phyloP scores from a whole-genome alignment of 64 coral and sea anemone genomes.

The Montipora capricornis region DNA sequence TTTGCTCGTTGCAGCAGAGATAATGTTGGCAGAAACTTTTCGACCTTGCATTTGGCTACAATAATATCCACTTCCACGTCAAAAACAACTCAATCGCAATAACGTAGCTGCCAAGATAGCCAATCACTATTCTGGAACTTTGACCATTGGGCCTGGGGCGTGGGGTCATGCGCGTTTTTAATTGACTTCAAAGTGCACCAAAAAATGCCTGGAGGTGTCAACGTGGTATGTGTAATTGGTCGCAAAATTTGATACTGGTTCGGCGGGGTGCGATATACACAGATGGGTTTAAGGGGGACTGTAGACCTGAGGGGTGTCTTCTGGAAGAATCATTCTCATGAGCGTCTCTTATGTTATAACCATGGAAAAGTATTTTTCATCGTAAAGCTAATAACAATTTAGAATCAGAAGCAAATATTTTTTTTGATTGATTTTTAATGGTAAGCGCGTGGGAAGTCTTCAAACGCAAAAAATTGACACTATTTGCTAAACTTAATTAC shows the following conservation, averaged over 20 bases:
- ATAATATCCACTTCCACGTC: constrained; percentile 1
- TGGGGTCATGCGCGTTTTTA: neutral
- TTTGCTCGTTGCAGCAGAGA: neutral
- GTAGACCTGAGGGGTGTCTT: constrained; percentile 25
- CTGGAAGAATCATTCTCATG: neutral
- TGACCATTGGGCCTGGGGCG: neutral
- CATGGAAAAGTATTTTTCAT: neutral
- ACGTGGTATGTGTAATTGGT: constrained; percentile 2
- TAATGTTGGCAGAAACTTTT: neutral
- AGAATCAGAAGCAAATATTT: constrained; percentile 8
- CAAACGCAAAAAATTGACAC: neutral
- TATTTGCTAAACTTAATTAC: constrained; percentile 9
- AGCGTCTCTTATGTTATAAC: neutral
- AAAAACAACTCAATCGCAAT: neutral
- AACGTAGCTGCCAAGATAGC: neutral
- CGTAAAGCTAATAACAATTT: constrained; percentile 20
- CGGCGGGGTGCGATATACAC: neutral
- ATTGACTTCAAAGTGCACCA: constrained; percentile 7
- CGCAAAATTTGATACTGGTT: neutral
- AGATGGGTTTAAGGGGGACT: neutral
- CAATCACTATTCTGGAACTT: neutral
- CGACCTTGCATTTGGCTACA: neutral
- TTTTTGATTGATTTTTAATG: neutral
- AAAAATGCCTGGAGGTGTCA: neutral
- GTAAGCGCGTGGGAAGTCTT: neutral